Evolutionary conservation across 1,140 invertebrate species (phyloP).

Genomic region (Linepithema humile): DNA sequence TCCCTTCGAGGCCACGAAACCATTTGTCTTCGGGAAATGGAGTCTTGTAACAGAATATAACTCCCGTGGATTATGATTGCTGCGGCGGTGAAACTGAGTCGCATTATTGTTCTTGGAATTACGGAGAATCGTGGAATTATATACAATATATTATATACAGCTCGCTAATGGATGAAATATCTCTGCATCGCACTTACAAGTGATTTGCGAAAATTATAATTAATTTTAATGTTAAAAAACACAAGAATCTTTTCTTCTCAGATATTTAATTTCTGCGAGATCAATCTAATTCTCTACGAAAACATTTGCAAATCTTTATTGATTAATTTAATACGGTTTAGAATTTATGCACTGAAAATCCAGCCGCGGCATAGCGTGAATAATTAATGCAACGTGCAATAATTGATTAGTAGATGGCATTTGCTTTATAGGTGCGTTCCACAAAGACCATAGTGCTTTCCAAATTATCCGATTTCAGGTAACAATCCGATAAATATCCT

Average conservation of each 20-base stretch:
- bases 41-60: conserved; percentile 7
- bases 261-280: too few species aligned
- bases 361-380: too few species aligned
- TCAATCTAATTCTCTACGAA: too few species aligned
- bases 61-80: conserved; percentile 5
- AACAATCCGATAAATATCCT: conserved; percentile 11
- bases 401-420: background rate
- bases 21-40: conserved; percentile 36
- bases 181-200: too few species aligned
- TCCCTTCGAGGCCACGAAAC: background rate
- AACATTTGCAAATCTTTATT: too few species aligned
- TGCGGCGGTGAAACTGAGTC: background rate
- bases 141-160: background rate
- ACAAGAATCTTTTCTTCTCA: too few species aligned
- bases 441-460: background rate
- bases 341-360: background rate
- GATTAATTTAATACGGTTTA: too few species aligned
- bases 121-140: background rate
- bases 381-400: background rate
- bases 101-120: background rate
- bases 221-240: too few species aligned
- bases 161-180: too few species aligned
- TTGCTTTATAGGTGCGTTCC: too few species aligned
- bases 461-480: background rate
- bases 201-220: background rate